phyloP scores from a whole-genome alignment of 2,113 vertebrate genomes.

The Psittacula cyanocephala region DNA sequence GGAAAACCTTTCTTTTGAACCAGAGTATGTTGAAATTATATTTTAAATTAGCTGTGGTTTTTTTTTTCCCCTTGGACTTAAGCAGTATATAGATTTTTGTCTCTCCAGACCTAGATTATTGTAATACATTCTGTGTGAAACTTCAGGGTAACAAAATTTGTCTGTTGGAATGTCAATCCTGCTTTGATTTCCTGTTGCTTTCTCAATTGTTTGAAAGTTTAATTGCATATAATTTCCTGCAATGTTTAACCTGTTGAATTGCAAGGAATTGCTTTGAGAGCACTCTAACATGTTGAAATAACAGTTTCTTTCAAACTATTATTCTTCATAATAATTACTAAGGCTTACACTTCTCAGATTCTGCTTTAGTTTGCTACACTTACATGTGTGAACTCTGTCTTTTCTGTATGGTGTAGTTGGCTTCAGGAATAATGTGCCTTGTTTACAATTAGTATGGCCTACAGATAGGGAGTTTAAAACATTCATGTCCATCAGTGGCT shows the following conservation, averaged over 20 bases:
- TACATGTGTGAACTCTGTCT: background rate
- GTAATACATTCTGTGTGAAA: background rate
- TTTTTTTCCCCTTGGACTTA: background rate
- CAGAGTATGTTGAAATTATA: background rate
- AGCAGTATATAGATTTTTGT: background rate
- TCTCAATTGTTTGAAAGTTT: background rate
- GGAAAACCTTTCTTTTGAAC: slow-evolving; percentile 5
- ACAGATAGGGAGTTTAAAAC: background rate
- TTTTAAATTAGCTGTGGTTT: background rate
- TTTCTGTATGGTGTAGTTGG: background rate
- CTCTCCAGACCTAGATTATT: background rate
- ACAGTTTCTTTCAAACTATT: background rate
- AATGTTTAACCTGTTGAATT: background rate
- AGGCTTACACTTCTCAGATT: background rate
- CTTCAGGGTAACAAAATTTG: background rate
- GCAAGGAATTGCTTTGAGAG: background rate
- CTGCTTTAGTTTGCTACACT: rapidly evolving
- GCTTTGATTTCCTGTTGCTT: background rate
- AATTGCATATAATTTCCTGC: background rate
- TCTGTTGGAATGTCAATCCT: background rate
- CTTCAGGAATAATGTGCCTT: background rate
- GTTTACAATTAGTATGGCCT: background rate
- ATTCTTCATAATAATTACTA: background rate
- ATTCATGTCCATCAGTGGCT: background rate
- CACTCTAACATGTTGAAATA: background rate